phyloP scores from a whole-genome alignment of 2,888 invertebrate genomes.

The Liopterus haemorrhoidalis region DNA sequence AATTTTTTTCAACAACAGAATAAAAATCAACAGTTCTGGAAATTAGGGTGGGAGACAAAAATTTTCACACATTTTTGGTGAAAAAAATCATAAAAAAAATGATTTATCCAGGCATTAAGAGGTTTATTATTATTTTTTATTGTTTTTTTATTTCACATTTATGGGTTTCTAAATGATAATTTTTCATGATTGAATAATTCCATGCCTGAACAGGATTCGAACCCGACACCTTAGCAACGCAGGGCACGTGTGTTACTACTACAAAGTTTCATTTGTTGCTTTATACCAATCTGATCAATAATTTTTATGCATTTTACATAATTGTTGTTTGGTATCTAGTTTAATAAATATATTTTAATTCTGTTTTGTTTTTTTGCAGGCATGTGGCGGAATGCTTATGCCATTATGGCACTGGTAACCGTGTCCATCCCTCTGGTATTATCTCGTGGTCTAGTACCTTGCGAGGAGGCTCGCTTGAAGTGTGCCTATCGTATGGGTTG shows the following conservation, averaged over 20 bases:
- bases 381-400: constrained; percentile 40
- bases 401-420: constrained; percentile 41
- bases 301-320: constrained; percentile 5
- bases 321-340: constrained; percentile 13
- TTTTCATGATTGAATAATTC: neutral
- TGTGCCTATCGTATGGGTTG: constrained; percentile 74
- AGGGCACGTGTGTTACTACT: too few relatives aligned
- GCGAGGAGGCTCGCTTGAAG: constrained; percentile 63
- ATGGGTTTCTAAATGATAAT: neutral
- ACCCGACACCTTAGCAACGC: too few relatives aligned
- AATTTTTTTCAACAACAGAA: too few relatives aligned
- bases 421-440: constrained; percentile 37
- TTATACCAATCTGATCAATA: neutral
- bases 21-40: too few relatives aligned
- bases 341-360: too few relatives aligned
- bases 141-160: constrained; percentile 10
- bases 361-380: constrained; percentile 32
- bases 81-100: too few relatives aligned
- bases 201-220: too few relatives aligned
- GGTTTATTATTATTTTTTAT: too few relatives aligned
- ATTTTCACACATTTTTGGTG: too few relatives aligned
- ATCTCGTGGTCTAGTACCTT: constrained; percentile 41
- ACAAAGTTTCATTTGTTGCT: neutral
- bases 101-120: too few relatives aligned
- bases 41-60: too few relatives aligned